A percentile compares a stretch with the other conserved stretches of the same genome.
Evolutionary conservation across 2,888 invertebrate genomes (phyloP).

Genomic region (Lampropteryx suffumata): DNA sequence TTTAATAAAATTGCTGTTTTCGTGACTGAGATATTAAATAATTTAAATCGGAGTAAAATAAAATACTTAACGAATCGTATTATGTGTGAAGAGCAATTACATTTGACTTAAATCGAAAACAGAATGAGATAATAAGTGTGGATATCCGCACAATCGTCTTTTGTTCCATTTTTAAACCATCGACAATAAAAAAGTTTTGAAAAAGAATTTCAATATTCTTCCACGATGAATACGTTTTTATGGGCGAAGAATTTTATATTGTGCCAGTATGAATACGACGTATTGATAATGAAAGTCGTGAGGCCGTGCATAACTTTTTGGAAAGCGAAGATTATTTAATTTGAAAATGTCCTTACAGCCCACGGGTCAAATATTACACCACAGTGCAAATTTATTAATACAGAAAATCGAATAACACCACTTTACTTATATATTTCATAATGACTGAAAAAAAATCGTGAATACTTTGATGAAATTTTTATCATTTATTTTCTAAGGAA

Average conservation of each 20-base stretch:
- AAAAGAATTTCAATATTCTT: slow-evolving; percentile 7
- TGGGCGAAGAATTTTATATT: slow-evolving; percentile 1
- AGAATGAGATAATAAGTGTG: slow-evolving; percentile 30
- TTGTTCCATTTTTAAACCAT: slow-evolving; percentile 52
- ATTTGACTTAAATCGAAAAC: slow-evolving; percentile 27
- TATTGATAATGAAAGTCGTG: slow-evolving; percentile 46
- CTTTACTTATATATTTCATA: too few species aligned
- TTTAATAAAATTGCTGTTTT: slow-evolving; percentile 26
- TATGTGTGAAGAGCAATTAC: slow-evolving; percentile 27
- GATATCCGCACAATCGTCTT: slow-evolving; percentile 50
- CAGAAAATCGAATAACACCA: too few species aligned
- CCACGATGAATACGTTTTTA: slow-evolving; percentile 2
- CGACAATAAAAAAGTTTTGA: slow-evolving; percentile 23
- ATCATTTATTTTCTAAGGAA: too few species aligned
- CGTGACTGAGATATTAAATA: slow-evolving; percentile 40
- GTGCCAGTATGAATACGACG: not conserved
- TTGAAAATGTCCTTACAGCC: slow-evolving; percentile 4
- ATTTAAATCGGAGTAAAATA: slow-evolving; percentile 25
- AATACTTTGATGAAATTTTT: too few species aligned
- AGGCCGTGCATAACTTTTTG: slow-evolving; percentile 24
- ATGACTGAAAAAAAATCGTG: too few species aligned
- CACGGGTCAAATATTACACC: not conserved
- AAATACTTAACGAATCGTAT: slow-evolving; percentile 21
- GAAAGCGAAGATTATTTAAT: slow-evolving; percentile 5
- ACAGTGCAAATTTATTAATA: too few species aligned